Conservation (phyloP, 35 echinoderm and acorn worm genomes). For the Ophiothrix spiculata region DNA sequence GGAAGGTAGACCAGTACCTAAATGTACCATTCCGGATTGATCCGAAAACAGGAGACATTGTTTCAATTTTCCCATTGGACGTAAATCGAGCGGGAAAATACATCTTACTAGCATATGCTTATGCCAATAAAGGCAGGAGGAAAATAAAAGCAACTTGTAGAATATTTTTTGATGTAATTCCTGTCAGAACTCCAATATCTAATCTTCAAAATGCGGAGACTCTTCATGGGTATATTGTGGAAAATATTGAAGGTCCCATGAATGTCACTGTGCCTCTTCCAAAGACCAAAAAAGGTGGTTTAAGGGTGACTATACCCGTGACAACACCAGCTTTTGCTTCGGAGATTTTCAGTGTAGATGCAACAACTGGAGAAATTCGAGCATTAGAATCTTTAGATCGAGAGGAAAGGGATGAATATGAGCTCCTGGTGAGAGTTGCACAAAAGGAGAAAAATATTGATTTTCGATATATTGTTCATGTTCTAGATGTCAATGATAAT, state of each 20-base stretch:
- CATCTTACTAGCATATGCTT: not conserved
- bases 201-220: conserved; percentile 2
- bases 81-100: not conserved
- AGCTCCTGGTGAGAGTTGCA: conserved; percentile 30
- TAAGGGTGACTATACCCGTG: conserved; percentile 8
- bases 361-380: conserved; percentile 38
- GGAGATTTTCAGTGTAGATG: conserved; percentile 44
- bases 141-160: not conserved
- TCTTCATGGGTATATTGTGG: conserved; percentile 43
- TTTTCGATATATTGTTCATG: conserved; percentile 24
- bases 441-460: conserved; percentile 20
- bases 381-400: conserved; percentile 50
- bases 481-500: conserved; percentile 76
- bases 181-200: not conserved
- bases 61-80: conserved; percentile 46
- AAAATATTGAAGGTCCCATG: conserved; percentile 48
- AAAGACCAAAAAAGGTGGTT: conserved; percentile 8
- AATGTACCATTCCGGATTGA: conserved; percentile 51
- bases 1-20: not conserved
- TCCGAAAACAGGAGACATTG: conserved; percentile 38
- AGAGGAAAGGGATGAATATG: conserved; percentile 52
- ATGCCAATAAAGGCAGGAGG: not conserved
- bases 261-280: conserved; percentile 40
- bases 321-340: conserved; percentile 37
- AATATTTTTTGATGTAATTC: not conserved